phyloP scores from a whole-genome alignment of 2,888 invertebrate genomes.

The Augiades crinisus region DNA sequence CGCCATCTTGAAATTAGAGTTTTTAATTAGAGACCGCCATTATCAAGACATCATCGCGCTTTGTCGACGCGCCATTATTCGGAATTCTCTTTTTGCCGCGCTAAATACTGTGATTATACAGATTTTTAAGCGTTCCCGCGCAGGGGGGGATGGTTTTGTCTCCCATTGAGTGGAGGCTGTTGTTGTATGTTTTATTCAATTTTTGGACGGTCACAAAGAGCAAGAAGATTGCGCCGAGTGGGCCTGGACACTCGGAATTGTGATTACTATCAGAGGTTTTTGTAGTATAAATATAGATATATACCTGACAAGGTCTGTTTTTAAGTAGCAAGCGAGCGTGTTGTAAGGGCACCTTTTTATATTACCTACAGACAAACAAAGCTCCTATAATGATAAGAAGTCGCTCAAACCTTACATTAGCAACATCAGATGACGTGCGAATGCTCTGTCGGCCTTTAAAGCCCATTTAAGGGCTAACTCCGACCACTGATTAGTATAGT shows the following conservation, averaged over 20 bases:
- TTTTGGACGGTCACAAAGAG: conserved; percentile 3
- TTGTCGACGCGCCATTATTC: conserved; percentile 40
- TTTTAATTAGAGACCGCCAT: conserved; percentile 45
- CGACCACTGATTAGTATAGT: no score
- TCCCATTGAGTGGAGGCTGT: not conserved
- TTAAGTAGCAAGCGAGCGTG: no score
- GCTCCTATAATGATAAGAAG: no score
- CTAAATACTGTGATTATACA: conserved; percentile 38
- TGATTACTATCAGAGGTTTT: not conserved
- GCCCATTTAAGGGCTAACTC: no score
- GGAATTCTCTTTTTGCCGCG: conserved; percentile 37
- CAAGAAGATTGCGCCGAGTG: not conserved
- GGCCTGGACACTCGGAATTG: not conserved
- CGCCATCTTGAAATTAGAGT: conserved; percentile 44
- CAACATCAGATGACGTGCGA: no score
- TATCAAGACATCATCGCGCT: conserved; percentile 40
- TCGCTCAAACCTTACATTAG: no score
- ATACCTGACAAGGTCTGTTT: no score
- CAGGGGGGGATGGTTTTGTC: conserved; percentile 12
- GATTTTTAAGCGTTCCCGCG: conserved; percentile 29
- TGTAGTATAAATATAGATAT: not conserved
- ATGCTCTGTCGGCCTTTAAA: no score
- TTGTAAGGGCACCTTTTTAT: no score
- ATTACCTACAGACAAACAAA: no score
- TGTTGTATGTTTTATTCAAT: conserved; percentile 14